Conservation (phyloP, 1,140 invertebrate species). For the Papilio helenus region DNA sequence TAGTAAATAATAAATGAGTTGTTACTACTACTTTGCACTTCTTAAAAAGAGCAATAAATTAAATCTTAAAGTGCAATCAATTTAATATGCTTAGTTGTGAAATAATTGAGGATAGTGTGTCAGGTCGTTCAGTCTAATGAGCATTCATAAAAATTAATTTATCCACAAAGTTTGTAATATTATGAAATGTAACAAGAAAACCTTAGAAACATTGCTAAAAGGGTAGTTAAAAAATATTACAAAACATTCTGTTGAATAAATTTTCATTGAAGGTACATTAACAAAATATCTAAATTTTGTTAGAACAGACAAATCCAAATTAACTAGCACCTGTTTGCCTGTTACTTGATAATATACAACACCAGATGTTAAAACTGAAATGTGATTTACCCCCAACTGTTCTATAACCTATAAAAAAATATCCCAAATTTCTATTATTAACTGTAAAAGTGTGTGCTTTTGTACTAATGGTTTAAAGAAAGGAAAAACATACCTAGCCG, state of each 20-base stretch:
- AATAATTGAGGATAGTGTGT: neutral
- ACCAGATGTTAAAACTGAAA: neutral
- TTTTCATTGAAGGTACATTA: neutral
- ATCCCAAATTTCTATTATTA: neutral
- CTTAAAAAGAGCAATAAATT: too few relatives aligned
- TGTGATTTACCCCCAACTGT: neutral
- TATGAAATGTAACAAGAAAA: neutral
- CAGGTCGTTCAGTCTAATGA: neutral
- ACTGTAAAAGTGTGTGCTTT: neutral
- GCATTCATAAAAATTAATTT: neutral
- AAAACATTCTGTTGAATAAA: neutral
- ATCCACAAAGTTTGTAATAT: neutral
- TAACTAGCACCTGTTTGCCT: neutral
- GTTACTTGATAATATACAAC: neutral
- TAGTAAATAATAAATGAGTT: too few relatives aligned
- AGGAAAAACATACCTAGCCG: slow-evolving; percentile 52
- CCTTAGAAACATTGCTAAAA: neutral
- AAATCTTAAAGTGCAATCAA: neutral
- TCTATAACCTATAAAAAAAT: neutral
- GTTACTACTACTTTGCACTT: too few relatives aligned
- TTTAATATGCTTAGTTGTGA: neutral
- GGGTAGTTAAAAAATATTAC: neutral
- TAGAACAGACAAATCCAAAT: neutral
- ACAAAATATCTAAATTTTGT: neutral
- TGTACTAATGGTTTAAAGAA: neutral